Evolutionary conservation across 2,113 vertebrate species (phyloP), one percentile per base, ranked within the genome.

Genomic region (Archocentrus centrarchus): DNA sequence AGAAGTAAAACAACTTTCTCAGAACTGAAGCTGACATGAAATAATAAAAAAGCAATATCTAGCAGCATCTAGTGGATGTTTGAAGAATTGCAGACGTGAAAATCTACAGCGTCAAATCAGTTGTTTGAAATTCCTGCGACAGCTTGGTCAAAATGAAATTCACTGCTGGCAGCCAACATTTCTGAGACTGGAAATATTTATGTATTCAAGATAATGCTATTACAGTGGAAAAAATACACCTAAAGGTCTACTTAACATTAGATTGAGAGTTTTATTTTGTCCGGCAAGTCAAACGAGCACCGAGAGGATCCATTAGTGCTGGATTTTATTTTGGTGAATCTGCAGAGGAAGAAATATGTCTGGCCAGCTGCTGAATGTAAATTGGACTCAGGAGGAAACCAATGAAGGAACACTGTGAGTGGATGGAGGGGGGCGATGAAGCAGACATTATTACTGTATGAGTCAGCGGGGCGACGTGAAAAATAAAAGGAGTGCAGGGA

Each of bases 361-460:
- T n/a, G 17, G 44, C 47, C 27, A 70, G 22, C 22, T 53, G 53
- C 66, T 83, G 75, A 64, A 79, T 68, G 32, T 58, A 80, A 86
- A 89, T 37, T 30, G 30, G 8, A 70, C 68, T 80, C 66, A 24
- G 80, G 80, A 77, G 87, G 55, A 75, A 76, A 70, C 6, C 44
- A 53, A 53, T 73, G 66, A 73, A 32, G 20, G 24, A 4, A 17
- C 7, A 14, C 9, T 13, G 47, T 53, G 59, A 58, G 27, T 77
- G 78, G 59, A 50, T 35, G 59, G 44, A 62, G 59, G 30, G n/a
- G 44, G 59, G 18, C 53, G 77, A 79, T 50, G 76, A 61, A 47
- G 32, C n/a, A 50, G 2, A 9, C 47, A 4, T 68, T 70, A 50
- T 59, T 59, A 66, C 59, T 57, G 79, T 17, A 32, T 22, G 55